Conservation (phyloP, 2,888 invertebrate species). For the Torymus aiolomorphi region DNA sequence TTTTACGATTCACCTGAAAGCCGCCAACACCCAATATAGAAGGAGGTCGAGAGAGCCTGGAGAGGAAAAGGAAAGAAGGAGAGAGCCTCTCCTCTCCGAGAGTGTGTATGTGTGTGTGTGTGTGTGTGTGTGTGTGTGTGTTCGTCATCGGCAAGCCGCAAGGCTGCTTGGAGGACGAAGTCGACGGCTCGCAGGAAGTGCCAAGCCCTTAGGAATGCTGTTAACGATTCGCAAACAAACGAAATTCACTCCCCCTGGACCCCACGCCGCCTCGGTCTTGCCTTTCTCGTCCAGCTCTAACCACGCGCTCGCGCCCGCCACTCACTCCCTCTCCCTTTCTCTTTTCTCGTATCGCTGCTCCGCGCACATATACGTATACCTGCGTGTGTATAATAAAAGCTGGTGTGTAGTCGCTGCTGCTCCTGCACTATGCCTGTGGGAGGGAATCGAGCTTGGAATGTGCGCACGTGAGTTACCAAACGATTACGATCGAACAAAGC, state of each 20-base stretch:
- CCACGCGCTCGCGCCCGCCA: not conserved
- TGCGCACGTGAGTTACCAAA: conserved; percentile 43
- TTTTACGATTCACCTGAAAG: conserved; percentile 45
- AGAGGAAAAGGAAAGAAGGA: conserved; percentile 3
- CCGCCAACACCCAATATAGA: not conserved
- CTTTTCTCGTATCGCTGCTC: conserved; percentile 21
- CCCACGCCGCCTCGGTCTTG: conserved; percentile 6
- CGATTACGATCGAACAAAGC: conserved; percentile 57
- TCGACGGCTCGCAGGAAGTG: conserved; percentile 66
- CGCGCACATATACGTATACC: not conserved
- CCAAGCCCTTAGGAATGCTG: conserved; percentile 70
- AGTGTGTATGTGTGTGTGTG: no score
- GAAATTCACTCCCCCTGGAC: conserved; percentile 66
- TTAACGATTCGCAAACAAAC: conserved; percentile 68
- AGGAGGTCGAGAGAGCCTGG: not conserved
- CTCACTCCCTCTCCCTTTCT: conserved; percentile 36
- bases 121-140: not conserved
- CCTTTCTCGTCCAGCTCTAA: conserved; percentile 34
- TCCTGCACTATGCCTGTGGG: conserved; percentile 16
- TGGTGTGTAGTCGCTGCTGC: no score
- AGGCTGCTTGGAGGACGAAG: conserved; percentile 70
- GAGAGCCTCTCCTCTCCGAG: not conserved
- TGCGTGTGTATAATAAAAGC: not conserved
- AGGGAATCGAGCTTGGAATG: conserved; percentile 47
- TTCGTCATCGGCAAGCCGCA: conserved; percentile 56